Evolutionary conservation across 2,888 invertebrate genomes (phyloP), one percentile per base, ranked within the genome.

Genomic region (Eremobia ochroleuca): DNA sequence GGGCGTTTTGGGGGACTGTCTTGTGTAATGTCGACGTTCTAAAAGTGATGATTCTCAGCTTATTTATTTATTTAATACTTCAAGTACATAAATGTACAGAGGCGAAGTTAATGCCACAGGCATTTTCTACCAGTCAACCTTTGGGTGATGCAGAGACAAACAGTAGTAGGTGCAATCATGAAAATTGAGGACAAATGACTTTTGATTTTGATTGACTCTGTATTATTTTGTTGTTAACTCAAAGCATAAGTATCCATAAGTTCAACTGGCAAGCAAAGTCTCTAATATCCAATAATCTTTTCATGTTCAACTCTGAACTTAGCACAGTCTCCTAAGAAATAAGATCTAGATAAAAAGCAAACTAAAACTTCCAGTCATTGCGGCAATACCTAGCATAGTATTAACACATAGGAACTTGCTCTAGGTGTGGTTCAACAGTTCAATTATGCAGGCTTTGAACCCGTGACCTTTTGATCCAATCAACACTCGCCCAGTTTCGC

Each of bases 381-480:
- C 34, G 6, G 69, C 52, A 59, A 74, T 58, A 49, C 55, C 28
- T 52, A 46, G 21, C 37, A 52, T 61, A 55, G 76, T 70, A 68
- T 58, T 34, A 64, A 71, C 43, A 67, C 73, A 77, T 74, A 58
- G 34, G 6, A 68, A 65, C 68, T 52, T 46, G 55, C 37, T 11
- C 73, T 76, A 70, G 80, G 86, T 67, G 83, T 70, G 77, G 83
- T 78, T 77, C 83, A 83, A 81, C 74, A 79, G 83, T 85, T 81
- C 75, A 75, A 64, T 71, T 74, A 70, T 59, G 76, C 75, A 72
- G 62, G 75, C 70, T 80, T 59, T 77, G 86, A 83, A 85, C 86
- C 55, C 40, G 61, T 73, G 76, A 86, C 86, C 83, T 87, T 86
- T 86, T 69, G 76, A 72, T 81, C 74, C 75, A 81, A 86, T 87